Base-by-base conservation (phyloP, 2,113 vertebrate genomes). In the Sceloporus undulatus region DNA sequence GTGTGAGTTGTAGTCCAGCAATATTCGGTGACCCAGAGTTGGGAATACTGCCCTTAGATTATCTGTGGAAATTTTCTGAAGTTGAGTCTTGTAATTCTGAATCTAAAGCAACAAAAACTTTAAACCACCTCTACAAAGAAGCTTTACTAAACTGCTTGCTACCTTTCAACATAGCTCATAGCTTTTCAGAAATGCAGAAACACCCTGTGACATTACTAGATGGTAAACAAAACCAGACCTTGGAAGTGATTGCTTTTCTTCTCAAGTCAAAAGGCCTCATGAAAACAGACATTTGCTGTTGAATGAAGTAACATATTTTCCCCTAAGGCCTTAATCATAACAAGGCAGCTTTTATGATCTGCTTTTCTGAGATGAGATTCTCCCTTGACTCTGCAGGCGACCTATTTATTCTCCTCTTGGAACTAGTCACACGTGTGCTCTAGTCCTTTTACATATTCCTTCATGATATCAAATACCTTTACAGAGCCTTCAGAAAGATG, bases 191-290 rank as follows among this genome's bases (percentile, higher is more conserved):
- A 65, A 11, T 76, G 8, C 16, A n/a, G 66, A 79, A 70, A 70
- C 62, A 79, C 29, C 11, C 40, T 27, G 27, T 66, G 40, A n/a
- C 42, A 78, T 84, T 77, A 25, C 75, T 62, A 59, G 73, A 40
- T 23, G 65, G 25, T 3, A 76, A 34, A 79, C 48, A 52, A 78
- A 68, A 78, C 1, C 25, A 86, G 75, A 79, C 38, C 62, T 85
- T 48, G n/a, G 59, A 78, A 48, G 27, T 66, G 56, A 40, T 68
- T 78, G 62, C 34, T 78, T 85, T 85, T 77, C 59, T 42, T 25
- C 48, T 34, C 65, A 65, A 86, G 65, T 9, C 75, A 77, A 86
- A 86, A 86, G 27, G 59, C 85, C 75, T 68, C 11, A n/a, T 29
- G 40, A 77, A 75, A 75, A 79, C 62, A 86, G 38, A 34, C 25